Percentiles rank a stretch among this genome's conserved stretches.
phyloP scores from a whole-genome alignment of 2,797 vertebrate genomes.

The Muscicapa striata region DNA sequence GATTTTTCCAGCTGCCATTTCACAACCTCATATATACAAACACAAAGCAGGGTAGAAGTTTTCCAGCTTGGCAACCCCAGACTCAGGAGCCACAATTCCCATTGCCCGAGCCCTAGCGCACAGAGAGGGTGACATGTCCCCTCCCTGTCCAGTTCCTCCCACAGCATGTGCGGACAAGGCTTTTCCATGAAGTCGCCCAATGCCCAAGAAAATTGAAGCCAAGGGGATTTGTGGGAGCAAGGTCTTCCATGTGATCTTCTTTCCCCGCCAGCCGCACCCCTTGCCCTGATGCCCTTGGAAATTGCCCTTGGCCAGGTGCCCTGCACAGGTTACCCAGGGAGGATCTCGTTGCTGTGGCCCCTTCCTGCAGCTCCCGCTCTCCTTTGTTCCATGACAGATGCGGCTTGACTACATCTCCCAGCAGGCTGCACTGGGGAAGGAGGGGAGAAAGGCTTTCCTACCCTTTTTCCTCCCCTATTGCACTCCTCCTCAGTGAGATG shows the following conservation, averaged over 20 bases:
- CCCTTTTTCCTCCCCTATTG: neutral
- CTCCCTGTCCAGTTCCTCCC: neutral
- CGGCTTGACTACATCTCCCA: slow-evolving; percentile 48
- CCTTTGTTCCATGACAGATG: slow-evolving; percentile 37
- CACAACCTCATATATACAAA: accelerated
- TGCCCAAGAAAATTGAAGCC: neutral
- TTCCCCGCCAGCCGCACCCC: too few relatives aligned
- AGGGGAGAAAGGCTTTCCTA: neutral
- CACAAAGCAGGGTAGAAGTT: neutral
- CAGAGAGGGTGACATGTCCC: accelerated
- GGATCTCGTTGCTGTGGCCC: neutral
- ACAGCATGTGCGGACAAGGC: accelerated
- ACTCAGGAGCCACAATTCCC: neutral
- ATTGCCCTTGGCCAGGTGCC: neutral
- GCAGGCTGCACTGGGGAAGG: neutral
- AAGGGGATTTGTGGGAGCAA: neutral
- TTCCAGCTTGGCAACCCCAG: neutral
- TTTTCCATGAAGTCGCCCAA: neutral
- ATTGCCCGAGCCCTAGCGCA: accelerated
- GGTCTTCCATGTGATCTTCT: too few relatives aligned
- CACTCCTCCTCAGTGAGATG: neutral
- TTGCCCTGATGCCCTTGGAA: neutral
- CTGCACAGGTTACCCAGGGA: too few relatives aligned
- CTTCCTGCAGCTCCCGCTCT: neutral
- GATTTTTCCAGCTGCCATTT: neutral